These are phyloP conservation scores for Centruroides sculpturatus DNA, from an alignment of 1,140 invertebrate genomes.

Conservation along the genomic window DNA sequence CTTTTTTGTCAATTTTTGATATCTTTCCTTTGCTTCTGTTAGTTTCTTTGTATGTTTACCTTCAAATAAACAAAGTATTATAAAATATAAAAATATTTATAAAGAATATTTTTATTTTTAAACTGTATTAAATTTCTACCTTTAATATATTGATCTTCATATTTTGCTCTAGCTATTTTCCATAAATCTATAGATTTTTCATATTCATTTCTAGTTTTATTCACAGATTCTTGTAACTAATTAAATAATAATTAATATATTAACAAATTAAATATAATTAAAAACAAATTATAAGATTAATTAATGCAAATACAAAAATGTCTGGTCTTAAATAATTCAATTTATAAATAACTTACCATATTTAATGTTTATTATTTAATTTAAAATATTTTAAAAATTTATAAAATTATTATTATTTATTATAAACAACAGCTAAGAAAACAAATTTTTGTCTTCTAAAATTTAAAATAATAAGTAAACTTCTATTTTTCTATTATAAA, in stretches of 20 bases:
- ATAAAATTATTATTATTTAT: too few relatives aligned
- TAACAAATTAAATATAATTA: too few relatives aligned
- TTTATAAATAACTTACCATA: too few relatives aligned
- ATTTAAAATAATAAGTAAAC: too few relatives aligned
- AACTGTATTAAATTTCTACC: constrained; percentile 1
- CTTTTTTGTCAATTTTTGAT: constrained; percentile 70
- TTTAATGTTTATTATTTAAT: too few relatives aligned
- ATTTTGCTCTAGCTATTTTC: constrained; percentile 30
- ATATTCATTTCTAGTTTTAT: constrained; percentile 30
- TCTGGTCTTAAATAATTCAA: too few relatives aligned
- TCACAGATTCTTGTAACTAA: constrained; percentile 31
- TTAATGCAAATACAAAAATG: too few relatives aligned
- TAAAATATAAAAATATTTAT: background rate
- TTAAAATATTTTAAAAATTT: too few relatives aligned
- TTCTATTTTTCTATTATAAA: too few relatives aligned
- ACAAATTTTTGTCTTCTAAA: too few relatives aligned
- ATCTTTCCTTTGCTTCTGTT: constrained; percentile 77
- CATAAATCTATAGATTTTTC: constrained; percentile 29
- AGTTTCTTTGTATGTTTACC: constrained; percentile 28
- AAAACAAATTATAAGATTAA: too few relatives aligned
- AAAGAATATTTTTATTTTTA: background rate
- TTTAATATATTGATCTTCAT: constrained; percentile 25
- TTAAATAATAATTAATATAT: constrained; percentile 11
- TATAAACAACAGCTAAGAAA: too few relatives aligned
- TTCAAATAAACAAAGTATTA: background rate